phyloP scores from a whole-genome alignment of 2,797 vertebrate genomes.

The Denticeps clupeoides region DNA sequence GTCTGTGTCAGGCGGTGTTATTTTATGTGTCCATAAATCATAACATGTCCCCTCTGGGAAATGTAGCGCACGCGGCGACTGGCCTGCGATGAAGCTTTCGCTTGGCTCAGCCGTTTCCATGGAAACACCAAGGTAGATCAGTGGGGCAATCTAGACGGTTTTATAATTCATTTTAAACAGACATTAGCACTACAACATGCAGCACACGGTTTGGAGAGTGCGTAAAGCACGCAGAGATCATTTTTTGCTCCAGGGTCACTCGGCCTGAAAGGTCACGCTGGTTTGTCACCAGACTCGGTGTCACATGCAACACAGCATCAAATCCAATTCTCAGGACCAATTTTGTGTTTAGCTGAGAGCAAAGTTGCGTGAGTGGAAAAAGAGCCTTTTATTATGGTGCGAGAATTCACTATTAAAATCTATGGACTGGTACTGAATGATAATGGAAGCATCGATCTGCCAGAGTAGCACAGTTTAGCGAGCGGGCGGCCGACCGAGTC shows the following conservation, averaged over 20 bases:
- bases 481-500: too few relatives aligned
- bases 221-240: too few relatives aligned
- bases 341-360: constrained; percentile 7
- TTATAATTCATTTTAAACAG: too few relatives aligned
- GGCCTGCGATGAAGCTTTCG: constrained; percentile 36
- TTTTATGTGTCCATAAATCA: constrained; percentile 40
- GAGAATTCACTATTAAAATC: constrained; percentile 17
- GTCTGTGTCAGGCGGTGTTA: constrained; percentile 17
- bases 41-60: constrained; percentile 12
- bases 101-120: constrained; percentile 48
- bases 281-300: too few relatives aligned
- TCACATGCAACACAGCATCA: neutral
- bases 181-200: neutral
- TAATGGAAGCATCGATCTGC: constrained; percentile 12
- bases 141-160: too few relatives aligned
- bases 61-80: constrained; percentile 12
- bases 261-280: too few relatives aligned
- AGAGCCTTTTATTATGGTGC: constrained; percentile 14
- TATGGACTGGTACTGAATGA: constrained; percentile 6
- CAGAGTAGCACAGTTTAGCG: too few relatives aligned
- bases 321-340: constrained; percentile 6
- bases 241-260: too few relatives aligned
- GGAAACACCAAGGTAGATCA: too few relatives aligned
- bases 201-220: too few relatives aligned
- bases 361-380: constrained; percentile 9